Percentiles rank a stretch among this genome's conserved stretches.
Conservation (phyloP, 2,113 vertebrate genomes). For the Phainopepla nitens region DNA sequence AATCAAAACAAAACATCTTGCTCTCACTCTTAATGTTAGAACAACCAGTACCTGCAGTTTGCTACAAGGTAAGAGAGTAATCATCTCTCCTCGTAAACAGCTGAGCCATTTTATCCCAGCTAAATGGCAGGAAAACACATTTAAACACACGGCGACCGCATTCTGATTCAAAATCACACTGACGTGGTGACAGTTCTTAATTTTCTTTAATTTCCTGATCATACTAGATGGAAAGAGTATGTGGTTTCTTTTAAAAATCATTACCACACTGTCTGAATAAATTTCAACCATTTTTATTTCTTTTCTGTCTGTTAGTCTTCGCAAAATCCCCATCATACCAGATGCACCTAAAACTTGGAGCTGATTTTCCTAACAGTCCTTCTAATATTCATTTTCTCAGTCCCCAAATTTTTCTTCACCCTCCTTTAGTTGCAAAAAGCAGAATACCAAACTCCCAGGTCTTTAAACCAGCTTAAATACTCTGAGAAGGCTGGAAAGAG, state of each 20-base stretch:
- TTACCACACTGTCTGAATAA: neutral
- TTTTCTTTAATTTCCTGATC: neutral
- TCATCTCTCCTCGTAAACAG: neutral
- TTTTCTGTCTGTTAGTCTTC: neutral
- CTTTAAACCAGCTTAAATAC: neutral
- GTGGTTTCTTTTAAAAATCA: neutral
- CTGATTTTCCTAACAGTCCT: neutral
- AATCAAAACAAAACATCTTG: neutral
- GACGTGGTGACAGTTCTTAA: neutral
- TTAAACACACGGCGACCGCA: neutral
- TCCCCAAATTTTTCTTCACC: neutral
- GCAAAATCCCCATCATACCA: neutral
- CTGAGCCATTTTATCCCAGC: neutral
- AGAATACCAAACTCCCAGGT: neutral
- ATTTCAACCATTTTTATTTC: neutral
- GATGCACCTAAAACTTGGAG: neutral
- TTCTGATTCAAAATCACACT: neutral
- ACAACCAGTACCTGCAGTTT: neutral
- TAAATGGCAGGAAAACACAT: neutral
- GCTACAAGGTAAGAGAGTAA: neutral
- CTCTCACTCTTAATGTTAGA: neutral
- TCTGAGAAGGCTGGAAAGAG: neutral
- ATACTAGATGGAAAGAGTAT: neutral
- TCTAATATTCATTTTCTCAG: neutral
- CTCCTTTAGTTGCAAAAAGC: neutral